Percentiles rank a stretch among this genome's conserved stretches.
phyloP scores from a whole-genome alignment of 1,140 invertebrate species.

The Bombus confusus region DNA sequence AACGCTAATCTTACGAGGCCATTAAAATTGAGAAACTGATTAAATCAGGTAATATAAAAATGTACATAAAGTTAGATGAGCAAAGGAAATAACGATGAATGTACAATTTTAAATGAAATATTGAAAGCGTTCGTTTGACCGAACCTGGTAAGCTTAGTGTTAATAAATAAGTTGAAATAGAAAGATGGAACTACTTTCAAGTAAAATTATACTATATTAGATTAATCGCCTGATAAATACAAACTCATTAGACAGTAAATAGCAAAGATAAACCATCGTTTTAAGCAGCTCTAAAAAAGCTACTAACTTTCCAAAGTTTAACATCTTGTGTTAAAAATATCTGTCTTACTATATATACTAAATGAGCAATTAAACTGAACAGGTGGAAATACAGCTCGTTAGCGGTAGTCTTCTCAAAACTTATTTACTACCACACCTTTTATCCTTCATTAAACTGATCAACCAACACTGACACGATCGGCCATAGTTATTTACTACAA shows the following conservation, averaged over 20 bases:
- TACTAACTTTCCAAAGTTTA: background rate
- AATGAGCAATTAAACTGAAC: background rate
- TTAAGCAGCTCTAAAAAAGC: background rate
- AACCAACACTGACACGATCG: background rate
- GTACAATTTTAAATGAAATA: too few relatives aligned
- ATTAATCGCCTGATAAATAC: background rate
- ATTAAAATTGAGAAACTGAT: too few relatives aligned
- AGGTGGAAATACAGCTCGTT: background rate
- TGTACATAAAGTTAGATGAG: too few relatives aligned
- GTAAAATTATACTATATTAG: background rate
- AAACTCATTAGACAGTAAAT: background rate
- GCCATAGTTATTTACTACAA: background rate
- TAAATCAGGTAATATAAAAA: too few relatives aligned
- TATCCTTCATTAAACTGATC: background rate
- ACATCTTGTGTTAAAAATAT: background rate
- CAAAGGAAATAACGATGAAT: too few relatives aligned
- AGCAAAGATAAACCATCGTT: background rate
- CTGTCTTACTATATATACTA: too few relatives aligned
- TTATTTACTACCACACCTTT: background rate
- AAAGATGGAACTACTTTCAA: background rate
- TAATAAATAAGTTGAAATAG: background rate
- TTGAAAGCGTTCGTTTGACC: too few relatives aligned
- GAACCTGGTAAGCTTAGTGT: too few relatives aligned
- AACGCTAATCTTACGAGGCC: too few relatives aligned
- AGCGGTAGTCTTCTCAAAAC: too few relatives aligned